Base-by-base conservation (phyloP, 2,113 vertebrate genomes). In the Bos taurus region DNA sequence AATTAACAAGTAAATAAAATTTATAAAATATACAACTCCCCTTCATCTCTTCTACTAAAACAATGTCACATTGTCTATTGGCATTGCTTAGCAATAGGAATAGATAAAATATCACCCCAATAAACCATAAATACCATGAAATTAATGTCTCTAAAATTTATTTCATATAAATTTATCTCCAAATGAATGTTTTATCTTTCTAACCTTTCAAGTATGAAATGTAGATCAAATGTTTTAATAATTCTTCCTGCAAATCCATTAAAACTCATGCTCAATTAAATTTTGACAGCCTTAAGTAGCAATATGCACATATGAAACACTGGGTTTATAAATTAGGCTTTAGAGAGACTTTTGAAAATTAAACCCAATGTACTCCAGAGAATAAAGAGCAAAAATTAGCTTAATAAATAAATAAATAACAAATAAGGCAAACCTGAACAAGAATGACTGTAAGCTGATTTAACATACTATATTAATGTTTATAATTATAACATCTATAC, bases 121-220 rank as follows among this genome's bases (percentile, higher is more conserved):
- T 56, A 94, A 91, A n/a, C 1, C 88, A 60, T 80, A 94, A 97
- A 93, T 84, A 93, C 13, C 28, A 56, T 40, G 0, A 92, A 94
- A 95, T 1, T 93, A 10, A 86, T 94, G 95, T 94, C 23, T 78
- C 56, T 92, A 97, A 94, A 96, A 91, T 23, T 50, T 7, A 97
- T 21, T 67, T 77, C 62, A 78, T 6, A 94, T 57, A 50, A 88
- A 87, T 36, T 33, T 98, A 85, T 97, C 95, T 33, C 3, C 6
- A 96, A 93, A 59, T 1, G 57, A 80, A 85, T 71, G 88, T 90
- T 93, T 95, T 95, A 95, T 90, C 14, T 48, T 23, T 96, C 48
- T 97, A 50, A 97, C 28, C 57, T 90, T 93, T 91, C 36, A 88
- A 83, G 52, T 85, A 90, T 19, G 21, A 91, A 96, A 87, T 43